Conservation (phyloP, 2,113 vertebrate genomes). For the Erinaceus europaeus region DNA sequence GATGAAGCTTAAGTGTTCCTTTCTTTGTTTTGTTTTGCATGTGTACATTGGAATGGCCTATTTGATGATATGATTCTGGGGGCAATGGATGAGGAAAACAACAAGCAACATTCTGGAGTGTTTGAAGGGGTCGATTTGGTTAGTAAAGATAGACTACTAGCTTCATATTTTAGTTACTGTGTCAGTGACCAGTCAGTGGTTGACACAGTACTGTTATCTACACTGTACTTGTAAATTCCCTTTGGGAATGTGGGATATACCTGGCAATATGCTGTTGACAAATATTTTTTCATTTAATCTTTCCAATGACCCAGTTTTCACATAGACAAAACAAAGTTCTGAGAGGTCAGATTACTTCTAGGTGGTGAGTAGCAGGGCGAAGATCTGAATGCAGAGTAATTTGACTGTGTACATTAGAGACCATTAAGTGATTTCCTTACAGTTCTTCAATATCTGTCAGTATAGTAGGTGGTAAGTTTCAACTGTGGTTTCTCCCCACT, state of each 20-base stretch:
- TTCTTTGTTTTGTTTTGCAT: background rate
- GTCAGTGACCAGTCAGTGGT: no score
- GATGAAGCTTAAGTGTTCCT: background rate
- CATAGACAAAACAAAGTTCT: background rate
- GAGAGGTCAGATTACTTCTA: background rate
- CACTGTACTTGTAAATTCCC: no score
- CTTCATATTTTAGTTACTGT: no score
- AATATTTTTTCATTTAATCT: background rate
- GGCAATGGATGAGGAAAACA: background rate
- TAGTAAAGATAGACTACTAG: background rate
- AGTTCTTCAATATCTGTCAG: background rate
- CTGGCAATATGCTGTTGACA: background rate
- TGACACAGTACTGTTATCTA: no score
- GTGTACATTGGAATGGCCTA: background rate
- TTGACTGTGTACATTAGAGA: background rate
- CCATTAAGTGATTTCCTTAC: background rate
- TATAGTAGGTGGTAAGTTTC: background rate
- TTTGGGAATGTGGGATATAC: background rate
- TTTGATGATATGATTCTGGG: background rate
- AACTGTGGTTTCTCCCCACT: background rate
- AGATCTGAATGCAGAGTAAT: background rate
- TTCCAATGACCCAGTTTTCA: background rate
- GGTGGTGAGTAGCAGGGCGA: background rate
- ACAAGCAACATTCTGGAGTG: background rate
- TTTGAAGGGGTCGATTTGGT: background rate